Conservation (phyloP, 2,113 vertebrate species). For the Gobius niger region DNA sequence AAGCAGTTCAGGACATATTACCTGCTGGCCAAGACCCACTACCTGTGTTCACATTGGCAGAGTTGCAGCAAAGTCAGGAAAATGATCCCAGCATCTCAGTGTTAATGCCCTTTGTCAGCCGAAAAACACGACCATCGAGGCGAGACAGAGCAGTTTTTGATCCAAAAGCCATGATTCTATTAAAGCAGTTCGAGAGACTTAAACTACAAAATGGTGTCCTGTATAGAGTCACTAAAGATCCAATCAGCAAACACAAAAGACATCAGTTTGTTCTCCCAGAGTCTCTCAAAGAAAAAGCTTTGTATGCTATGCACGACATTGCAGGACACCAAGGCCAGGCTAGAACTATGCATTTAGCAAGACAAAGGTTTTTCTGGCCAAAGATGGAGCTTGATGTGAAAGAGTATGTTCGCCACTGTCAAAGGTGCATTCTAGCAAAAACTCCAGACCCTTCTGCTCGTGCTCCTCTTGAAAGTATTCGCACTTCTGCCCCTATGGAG, state of each 20-base stretch:
- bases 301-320: neutral
- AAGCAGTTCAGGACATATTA: neutral
- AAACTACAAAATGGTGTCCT: neutral
- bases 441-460: neutral
- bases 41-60: neutral
- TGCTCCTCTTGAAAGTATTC: no score
- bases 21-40: neutral
- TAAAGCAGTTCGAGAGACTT: neutral
- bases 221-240: neutral
- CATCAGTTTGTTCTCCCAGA: neutral
- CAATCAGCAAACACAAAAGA: neutral
- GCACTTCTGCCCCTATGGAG: no score
- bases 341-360: neutral
- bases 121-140: neutral
- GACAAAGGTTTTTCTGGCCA: neutral
- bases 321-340: neutral
- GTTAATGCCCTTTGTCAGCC: neutral
- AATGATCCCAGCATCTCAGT: neutral
- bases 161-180: neutral
- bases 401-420: neutral
- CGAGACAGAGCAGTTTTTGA: neutral
- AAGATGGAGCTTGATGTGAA: no score
- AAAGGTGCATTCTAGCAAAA: neutral
- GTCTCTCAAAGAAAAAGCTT: neutral
- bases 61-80: neutral